Evolutionary conservation across 2,113 vertebrate genomes (phyloP).

Genomic region (Bucco capensis): DNA sequence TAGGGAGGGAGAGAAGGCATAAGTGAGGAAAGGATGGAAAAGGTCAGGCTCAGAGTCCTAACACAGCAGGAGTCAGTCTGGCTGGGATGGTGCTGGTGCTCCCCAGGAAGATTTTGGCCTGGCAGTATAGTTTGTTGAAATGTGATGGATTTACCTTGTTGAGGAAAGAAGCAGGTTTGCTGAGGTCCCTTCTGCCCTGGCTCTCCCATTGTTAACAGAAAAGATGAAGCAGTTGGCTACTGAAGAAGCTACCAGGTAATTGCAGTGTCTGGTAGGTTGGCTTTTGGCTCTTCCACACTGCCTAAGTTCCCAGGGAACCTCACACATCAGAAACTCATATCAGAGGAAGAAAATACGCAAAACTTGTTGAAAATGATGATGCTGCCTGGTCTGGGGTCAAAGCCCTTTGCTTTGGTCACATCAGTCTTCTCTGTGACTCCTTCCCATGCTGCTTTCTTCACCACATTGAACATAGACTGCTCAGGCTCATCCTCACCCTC

Average conservation of each 20-base stretch:
- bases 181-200: neutral
- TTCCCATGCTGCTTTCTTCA: neutral
- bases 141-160: neutral
- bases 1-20: neutral
- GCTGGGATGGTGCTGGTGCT: neutral
- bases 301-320: neutral
- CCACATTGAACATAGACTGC: fast-evolving
- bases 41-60: neutral
- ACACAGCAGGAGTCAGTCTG: neutral
- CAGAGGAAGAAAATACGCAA: neutral
- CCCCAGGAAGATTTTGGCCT: neutral
- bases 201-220: neutral
- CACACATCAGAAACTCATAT: neutral
- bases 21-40: neutral
- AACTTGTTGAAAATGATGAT: neutral
- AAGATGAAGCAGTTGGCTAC: neutral
- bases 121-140: neutral
- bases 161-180: neutral
- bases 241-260: neutral
- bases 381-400: neutral
- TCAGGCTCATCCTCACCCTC: neutral
- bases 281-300: neutral
- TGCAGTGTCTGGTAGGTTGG: neutral
- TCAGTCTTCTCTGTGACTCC: neutral
- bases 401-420: neutral